A percentile compares a stretch with the other conserved stretches of the same genome.
phyloP scores from a whole-genome alignment of 2,797 vertebrate genomes.

The Eutrigla gurnardus region DNA sequence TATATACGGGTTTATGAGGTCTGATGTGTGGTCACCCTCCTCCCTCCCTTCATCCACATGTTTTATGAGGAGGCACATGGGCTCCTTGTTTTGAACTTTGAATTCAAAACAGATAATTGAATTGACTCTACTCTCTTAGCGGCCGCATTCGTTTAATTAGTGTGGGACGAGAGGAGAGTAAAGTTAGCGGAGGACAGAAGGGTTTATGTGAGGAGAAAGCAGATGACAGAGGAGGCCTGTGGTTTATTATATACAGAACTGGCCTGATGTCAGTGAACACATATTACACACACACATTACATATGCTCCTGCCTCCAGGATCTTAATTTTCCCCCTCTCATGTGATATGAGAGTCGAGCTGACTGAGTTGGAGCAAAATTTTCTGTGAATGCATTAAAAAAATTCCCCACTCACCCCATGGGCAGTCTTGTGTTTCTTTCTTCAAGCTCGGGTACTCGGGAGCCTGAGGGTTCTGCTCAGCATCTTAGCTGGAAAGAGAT shows the following conservation, averaged over 20 bases:
- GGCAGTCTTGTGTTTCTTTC: too few relatives aligned
- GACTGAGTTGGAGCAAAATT: too few relatives aligned
- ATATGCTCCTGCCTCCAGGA: background rate
- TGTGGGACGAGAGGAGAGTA: background rate
- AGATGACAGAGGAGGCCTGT: background rate
- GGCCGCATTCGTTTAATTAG: constrained; percentile 5
- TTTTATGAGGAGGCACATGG: constrained; percentile 17
- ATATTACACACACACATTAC: background rate
- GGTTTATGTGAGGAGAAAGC: background rate
- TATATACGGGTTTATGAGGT: constrained; percentile 34
- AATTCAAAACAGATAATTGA: constrained; percentile 17
- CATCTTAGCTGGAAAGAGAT: too few relatives aligned
- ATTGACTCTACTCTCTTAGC: background rate
- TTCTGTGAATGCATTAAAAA: too few relatives aligned
- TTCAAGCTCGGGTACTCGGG: too few relatives aligned
- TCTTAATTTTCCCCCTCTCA: background rate
- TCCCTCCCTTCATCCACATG: constrained; percentile 1
- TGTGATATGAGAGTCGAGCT: background rate
- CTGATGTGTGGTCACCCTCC: constrained; percentile 41
- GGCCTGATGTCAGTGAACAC: background rate
- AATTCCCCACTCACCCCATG: too few relatives aligned
- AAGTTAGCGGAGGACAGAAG: background rate
- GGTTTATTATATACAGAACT: background rate
- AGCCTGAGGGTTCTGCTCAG: too few relatives aligned
- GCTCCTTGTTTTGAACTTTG: background rate